phyloP scores from a whole-genome alignment of 2,113 vertebrate genomes.

The Bagarius yarrelli region DNA sequence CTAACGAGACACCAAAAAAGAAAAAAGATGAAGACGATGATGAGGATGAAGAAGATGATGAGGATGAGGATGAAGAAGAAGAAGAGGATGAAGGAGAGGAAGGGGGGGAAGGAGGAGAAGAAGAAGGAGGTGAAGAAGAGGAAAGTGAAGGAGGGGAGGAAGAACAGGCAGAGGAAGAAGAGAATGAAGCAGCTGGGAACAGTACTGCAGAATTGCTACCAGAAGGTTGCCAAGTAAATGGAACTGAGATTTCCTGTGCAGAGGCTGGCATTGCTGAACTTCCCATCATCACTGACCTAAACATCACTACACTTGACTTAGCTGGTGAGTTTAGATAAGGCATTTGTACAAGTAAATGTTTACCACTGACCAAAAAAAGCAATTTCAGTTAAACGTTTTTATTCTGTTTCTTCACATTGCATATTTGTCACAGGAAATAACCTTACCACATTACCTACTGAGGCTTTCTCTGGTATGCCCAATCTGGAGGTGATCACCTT shows the following conservation, averaged over 20 bases:
- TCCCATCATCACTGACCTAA: constrained; percentile 67
- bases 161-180: constrained; percentile 54
- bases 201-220: constrained; percentile 61
- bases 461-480: constrained; percentile 67
- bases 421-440: constrained; percentile 69
- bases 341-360: neutral
- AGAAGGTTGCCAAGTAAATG: constrained; percentile 64
- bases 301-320: constrained; percentile 72
- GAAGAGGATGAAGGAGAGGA: constrained; percentile 39
- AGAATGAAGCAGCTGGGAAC: constrained; percentile 56
- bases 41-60: constrained; percentile 50
- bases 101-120: constrained; percentile 34
- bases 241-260: constrained; percentile 66
- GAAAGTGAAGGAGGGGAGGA: constrained; percentile 17
- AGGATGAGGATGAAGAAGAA: constrained; percentile 54
- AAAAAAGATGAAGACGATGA: constrained; percentile 51
- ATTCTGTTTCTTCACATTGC: neutral
- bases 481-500: constrained; percentile 74
- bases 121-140: constrained; percentile 54
- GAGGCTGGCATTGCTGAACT: constrained; percentile 67
- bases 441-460: constrained; percentile 62
- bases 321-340: constrained; percentile 63
- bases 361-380: neutral
- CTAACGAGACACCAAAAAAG: constrained; percentile 36
- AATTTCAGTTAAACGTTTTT: neutral